Percentiles rank a stretch among this genome's conserved stretches.
Conservation (phyloP, 2,113 vertebrate genomes). For the Machaerirhynchus nigripectus region DNA sequence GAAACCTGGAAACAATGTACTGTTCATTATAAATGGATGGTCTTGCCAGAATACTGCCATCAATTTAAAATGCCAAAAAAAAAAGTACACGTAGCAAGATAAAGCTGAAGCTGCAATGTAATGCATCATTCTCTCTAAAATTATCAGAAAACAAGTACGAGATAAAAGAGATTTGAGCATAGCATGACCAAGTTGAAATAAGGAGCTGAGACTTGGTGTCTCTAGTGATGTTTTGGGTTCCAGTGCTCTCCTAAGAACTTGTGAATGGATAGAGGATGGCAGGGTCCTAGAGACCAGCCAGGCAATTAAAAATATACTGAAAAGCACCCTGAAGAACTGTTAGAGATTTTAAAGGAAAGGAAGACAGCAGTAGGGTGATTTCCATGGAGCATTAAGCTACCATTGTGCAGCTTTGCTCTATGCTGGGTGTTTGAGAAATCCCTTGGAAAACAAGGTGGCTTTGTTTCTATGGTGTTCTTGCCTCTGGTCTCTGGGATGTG, state of each 20-base stretch:
- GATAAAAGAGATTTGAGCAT: not conserved
- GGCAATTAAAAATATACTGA: not conserved
- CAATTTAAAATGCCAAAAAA: not conserved
- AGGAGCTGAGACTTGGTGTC: not conserved
- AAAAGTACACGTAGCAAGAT: fast-evolving
- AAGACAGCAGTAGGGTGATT: not conserved
- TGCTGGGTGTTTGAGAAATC: not conserved
- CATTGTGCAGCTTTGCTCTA: not conserved
- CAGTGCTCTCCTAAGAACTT: not conserved
- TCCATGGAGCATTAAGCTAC: not conserved
- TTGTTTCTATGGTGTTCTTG: not conserved
- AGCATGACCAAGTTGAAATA: not conserved
- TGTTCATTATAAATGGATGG: not conserved
- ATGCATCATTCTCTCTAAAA: not conserved
- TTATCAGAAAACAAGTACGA: not conserved
- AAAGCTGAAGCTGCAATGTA: not conserved
- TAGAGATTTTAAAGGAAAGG: not conserved
- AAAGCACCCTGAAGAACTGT: not conserved
- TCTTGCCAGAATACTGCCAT: not conserved
- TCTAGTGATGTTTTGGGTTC: not conserved
- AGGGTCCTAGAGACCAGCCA: not conserved
- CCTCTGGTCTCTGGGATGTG: not conserved
- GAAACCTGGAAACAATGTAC: not conserved
- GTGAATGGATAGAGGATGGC: not conserved
- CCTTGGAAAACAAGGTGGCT: not conserved